Evolutionary conservation across 2,888 invertebrate species (phyloP), one percentile per base, ranked within the genome.

Genomic region (Dinocampus coccinellae): DNA sequence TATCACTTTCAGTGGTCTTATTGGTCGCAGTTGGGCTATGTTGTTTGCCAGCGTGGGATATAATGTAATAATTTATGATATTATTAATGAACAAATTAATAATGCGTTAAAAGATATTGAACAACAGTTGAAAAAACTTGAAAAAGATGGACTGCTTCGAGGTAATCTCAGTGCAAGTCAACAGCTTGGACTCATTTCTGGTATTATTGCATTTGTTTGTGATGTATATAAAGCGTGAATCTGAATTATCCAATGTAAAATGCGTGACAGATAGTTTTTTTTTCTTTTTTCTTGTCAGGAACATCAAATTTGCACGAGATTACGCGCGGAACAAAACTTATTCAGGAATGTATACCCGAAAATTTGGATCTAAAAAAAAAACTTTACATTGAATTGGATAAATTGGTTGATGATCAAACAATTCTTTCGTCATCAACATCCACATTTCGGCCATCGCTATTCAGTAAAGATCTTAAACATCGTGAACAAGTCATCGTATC

Each of bases 11-110:
- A 98, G 98, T 87, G 99, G 99, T 2, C 89, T 98, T 66, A 98
- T 99, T 81, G 99, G 98, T 2, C 92, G 96, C 69, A 97, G 97
- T 81, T 99, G 97, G 97, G 95, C 98, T 0, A 98, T 98, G 97
- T 90, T 98, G 39, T 99, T 97, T 88, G 97, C 97, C 0, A 93
- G 95, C 9, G 95, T 93, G 4, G 98, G 97, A 10, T 98, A 97
- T 87, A 90, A 93, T 84, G 98, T 98, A 33, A 90, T 90, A 13
- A 89, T 99, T 62, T 98, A 92, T 85, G 99, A 99, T 83, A 93
- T 95, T 65, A 89, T 94, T 42, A 90, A 92, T 0, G 90, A 93
- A 75, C 95, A 95, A 88, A 92, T 97, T 26, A 87, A 91, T 11
- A 90, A 90, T 62, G 96, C 97, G 0, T 87, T 97, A 0, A 89